A percentile compares a stretch with the other conserved stretches of the same genome.
Conservation (phyloP, 2,113 vertebrate genomes). For the Anseranas semipalmata region DNA sequence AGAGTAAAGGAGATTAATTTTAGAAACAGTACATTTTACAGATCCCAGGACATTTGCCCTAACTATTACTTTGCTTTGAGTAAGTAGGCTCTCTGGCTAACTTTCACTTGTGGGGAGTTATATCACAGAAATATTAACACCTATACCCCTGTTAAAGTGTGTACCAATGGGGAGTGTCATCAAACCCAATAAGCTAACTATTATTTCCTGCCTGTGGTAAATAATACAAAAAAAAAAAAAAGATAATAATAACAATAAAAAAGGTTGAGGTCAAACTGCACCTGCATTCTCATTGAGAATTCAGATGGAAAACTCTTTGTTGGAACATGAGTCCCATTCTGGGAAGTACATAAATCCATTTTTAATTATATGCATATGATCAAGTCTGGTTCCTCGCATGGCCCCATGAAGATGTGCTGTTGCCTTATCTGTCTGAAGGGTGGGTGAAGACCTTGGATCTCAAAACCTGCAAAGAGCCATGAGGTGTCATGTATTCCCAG, state of each 20-base stretch:
- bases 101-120: neutral
- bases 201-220: conserved; percentile 45
- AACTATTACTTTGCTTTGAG: neutral
- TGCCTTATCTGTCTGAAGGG: neutral
- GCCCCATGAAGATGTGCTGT: neutral
- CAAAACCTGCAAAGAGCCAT: neutral
- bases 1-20: neutral
- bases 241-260: neutral
- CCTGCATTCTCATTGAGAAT: conserved; percentile 11
- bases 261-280: neutral
- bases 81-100: neutral
- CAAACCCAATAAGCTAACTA: conserved; percentile 17
- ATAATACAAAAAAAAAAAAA: conserved; percentile 19
- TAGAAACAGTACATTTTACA: conserved; percentile 3
- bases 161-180: conserved; percentile 8
- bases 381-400: neutral
- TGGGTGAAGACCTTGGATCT: neutral
- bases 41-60: neutral
- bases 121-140: conserved; percentile 37
- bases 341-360: neutral
- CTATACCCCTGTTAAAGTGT: neutral
- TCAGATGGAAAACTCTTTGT: neutral
- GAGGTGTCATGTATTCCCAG: neutral
- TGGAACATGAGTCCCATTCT: neutral
- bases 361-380: neutral